A percentile compares a stretch with the other conserved stretches of the same genome.
Evolutionary conservation across 1,140 invertebrate genomes (phyloP).

Genomic region (Chionoecetes opilio): DNA sequence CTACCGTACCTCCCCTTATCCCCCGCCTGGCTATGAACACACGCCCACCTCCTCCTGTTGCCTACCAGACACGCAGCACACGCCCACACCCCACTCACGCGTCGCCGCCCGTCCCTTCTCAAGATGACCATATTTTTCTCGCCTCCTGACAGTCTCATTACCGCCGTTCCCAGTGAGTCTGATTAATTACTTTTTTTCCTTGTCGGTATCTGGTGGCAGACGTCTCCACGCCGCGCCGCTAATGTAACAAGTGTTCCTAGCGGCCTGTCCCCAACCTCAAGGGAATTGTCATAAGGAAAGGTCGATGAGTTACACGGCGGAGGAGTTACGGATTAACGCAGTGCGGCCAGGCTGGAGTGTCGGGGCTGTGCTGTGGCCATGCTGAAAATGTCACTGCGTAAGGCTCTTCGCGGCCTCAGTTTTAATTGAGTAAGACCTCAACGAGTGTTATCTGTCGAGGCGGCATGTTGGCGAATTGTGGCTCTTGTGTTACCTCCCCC

Average conservation of each 20-base stretch:
- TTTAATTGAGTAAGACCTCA: slow-evolving; percentile 13
- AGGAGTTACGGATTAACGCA: not conserved
- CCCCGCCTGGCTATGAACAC: not conserved
- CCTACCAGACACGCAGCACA: not conserved
- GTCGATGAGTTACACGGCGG: not conserved
- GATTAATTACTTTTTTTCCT: not conserved
- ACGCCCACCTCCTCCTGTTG: not conserved
- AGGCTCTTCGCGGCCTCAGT: not conserved
- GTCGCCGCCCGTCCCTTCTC: not conserved
- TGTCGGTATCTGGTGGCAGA: not conserved
- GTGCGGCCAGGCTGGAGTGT: not conserved
- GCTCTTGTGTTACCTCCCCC: too few species aligned
- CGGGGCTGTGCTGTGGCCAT: slow-evolving; percentile 36
- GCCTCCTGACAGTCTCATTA: slow-evolving; percentile 4
- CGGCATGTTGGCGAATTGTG: too few species aligned
- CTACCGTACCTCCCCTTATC: not conserved
- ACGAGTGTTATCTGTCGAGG: slow-evolving; percentile 5
- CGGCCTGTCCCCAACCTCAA: not conserved
- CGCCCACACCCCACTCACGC: slow-evolving; percentile 35
- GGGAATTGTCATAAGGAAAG: slow-evolving; percentile 1
- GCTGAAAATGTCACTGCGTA: slow-evolving; percentile 37
- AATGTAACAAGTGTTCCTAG: not conserved
- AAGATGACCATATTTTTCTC: slow-evolving; percentile 30
- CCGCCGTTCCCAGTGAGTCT: not conserved
- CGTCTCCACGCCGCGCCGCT: not conserved